phyloP scores from a whole-genome alignment of 1,140 invertebrate species.

The Penaeus chinensis region DNA sequence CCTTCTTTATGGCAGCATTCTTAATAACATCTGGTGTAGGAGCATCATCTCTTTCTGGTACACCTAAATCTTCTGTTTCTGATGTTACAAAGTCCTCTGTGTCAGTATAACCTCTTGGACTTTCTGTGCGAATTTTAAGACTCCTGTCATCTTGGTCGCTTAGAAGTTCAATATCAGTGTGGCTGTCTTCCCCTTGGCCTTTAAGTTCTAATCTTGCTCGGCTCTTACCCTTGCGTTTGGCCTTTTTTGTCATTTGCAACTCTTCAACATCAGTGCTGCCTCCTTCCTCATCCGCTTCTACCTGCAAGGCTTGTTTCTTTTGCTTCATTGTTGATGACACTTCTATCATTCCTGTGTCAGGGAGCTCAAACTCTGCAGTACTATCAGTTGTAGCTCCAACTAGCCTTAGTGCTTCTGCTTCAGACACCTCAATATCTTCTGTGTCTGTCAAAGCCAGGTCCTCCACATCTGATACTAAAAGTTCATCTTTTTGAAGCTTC shows the following conservation, averaged over 20 bases:
- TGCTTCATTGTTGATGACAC: constrained; percentile 41
- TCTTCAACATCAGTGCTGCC: constrained; percentile 58
- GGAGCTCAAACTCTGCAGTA: constrained; percentile 50
- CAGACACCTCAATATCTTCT: constrained; percentile 60
- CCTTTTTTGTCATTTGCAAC: constrained; percentile 37
- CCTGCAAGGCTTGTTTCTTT: constrained; percentile 7
- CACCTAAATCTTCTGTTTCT: constrained; percentile 53
- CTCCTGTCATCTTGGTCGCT: constrained; percentile 52
- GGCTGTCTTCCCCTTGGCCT: constrained; percentile 40
- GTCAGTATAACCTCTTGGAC: constrained; percentile 53
- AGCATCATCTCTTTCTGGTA: constrained; percentile 30
- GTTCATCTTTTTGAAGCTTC: constrained; percentile 46
- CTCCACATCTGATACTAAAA: constrained; percentile 46
- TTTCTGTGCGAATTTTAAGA: constrained; percentile 17
- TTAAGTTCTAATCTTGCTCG: constrained; percentile 29
- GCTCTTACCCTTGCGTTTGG: constrained; percentile 44
- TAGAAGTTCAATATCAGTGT: constrained; percentile 58
- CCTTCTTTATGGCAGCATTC: constrained; percentile 54
- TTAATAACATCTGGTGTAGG: constrained; percentile 59
- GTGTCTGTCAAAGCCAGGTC: constrained; percentile 51
- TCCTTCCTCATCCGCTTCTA: constrained; percentile 42
- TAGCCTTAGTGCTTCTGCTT: constrained; percentile 58
- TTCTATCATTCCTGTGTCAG: constrained; percentile 51
- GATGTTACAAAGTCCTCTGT: constrained; percentile 60
- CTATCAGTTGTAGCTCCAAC: constrained; percentile 34